Evolutionary conservation across 53 echinoderm and acorn worm species (phyloP).

Genomic region (Paracentrotus lividus): DNA sequence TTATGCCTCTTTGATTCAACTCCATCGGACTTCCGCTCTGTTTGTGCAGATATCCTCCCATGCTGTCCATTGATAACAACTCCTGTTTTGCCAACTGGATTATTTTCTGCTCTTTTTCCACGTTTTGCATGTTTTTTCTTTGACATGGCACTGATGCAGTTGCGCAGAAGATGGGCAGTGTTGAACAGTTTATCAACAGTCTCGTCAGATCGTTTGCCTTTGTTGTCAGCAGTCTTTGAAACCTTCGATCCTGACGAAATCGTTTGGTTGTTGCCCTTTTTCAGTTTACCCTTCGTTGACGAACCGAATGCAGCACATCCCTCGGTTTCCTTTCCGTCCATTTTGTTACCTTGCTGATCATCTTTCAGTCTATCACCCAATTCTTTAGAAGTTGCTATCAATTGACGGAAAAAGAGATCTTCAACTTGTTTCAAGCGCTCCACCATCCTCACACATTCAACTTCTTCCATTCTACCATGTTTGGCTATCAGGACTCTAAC

Average conservation of each 20-base stretch:
- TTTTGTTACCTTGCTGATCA: neutral
- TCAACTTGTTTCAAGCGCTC: conserved; percentile 56
- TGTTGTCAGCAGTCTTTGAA: neutral
- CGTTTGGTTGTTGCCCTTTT: neutral
- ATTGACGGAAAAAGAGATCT: conserved; percentile 38
- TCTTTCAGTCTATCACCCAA: neutral
- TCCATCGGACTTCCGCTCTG: neutral
- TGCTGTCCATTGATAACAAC: neutral
- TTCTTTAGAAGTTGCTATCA: conserved; percentile 28
- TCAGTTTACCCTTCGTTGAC: neutral
- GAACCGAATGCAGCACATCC: neutral
- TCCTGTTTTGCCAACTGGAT: neutral
- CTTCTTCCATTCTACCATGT: conserved; percentile 48
- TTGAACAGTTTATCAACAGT: conserved; percentile 32
- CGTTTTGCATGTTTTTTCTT: neutral
- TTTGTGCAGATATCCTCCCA: neutral
- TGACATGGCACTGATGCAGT: conserved; percentile 58
- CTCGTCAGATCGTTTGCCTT: conserved; percentile 22
- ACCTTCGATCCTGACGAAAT: neutral
- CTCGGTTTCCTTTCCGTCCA: neutral
- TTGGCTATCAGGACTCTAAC: conserved; percentile 47
- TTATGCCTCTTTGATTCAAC: too few relatives aligned
- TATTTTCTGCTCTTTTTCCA: neutral
- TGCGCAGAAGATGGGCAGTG: conserved; percentile 35
- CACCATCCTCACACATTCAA: conserved; percentile 28